These are phyloP conservation scores for Acrobasis suavella DNA, from an alignment of 2,888 invertebrate genomes.

Conservation along the genomic window DNA sequence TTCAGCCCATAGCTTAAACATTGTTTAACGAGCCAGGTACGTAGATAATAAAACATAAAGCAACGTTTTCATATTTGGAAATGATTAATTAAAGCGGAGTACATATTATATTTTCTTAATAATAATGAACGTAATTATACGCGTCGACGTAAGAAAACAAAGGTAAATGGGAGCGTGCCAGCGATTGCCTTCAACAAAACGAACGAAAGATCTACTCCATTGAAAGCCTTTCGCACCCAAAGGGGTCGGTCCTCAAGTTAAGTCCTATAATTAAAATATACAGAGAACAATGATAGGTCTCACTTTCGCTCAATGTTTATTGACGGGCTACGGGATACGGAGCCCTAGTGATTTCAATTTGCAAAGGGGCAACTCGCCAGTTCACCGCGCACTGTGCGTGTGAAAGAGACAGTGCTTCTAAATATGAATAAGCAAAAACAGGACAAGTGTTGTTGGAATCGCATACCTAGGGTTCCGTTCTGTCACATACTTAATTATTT, in stretches of 20 bases:
- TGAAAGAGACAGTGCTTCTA: constrained; percentile 25
- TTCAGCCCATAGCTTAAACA: not conserved
- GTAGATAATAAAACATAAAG: not conserved
- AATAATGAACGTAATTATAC: constrained; percentile 1
- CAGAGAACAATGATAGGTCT: constrained; percentile 75
- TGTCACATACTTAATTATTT: no score
- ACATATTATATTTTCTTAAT: constrained; percentile 17
- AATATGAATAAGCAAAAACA: constrained; percentile 27
- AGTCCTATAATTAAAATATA: constrained; percentile 76
- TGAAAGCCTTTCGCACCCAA: constrained; percentile 49
- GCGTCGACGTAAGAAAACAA: constrained; percentile 42
- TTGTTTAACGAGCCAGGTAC: no score
- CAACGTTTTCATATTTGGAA: not conserved
- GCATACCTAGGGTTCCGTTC: no score
- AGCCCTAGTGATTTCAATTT: constrained; percentile 76
- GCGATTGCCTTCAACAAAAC: constrained; percentile 35
- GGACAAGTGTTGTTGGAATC: not conserved
- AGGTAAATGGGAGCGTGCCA: constrained; percentile 39
- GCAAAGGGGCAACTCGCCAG: constrained; percentile 44
- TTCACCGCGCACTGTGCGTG: constrained; percentile 26
- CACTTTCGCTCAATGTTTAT: constrained; percentile 71
- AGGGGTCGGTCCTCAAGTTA: constrained; percentile 54
- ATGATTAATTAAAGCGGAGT: not conserved
- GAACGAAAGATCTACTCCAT: constrained; percentile 51
- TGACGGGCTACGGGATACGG: constrained; percentile 49